Conservation (phyloP, 1,140 invertebrate genomes). For the Pseudomyrmex dendroicus region DNA sequence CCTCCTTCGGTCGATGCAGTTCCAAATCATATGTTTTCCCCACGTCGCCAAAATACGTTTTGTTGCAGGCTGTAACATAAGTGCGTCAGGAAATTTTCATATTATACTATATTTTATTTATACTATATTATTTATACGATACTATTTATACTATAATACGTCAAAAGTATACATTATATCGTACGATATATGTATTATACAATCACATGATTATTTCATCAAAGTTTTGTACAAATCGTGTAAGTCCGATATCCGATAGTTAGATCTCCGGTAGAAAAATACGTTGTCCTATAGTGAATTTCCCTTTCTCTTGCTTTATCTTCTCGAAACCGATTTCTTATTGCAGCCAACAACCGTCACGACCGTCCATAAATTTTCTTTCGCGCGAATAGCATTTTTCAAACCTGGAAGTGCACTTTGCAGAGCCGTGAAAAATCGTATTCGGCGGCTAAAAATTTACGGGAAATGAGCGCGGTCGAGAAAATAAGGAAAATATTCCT, state of each 20-base stretch:
- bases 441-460: constrained; percentile 53
- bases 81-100: neutral
- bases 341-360: constrained; percentile 23
- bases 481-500: neutral
- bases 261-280: constrained; percentile 6
- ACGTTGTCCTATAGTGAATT: constrained; percentile 12
- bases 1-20: constrained; percentile 92
- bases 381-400: constrained; percentile 56
- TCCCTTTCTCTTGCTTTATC: constrained; percentile 14
- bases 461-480: constrained; percentile 32
- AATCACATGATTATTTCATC: neutral
- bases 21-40: constrained; percentile 93
- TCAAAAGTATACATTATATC: no score
- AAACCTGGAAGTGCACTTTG: constrained; percentile 49
- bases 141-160: neutral
- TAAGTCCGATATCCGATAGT: neutral
- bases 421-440: constrained; percentile 50
- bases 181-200: neutral
- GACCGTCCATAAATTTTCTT: constrained; percentile 52
- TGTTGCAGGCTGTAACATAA: constrained; percentile 91
- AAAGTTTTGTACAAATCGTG: neutral
- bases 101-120: neutral
- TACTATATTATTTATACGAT: neutral
- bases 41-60: constrained; percentile 93
- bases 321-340: constrained; percentile 47